These are phyloP conservation scores for Aptenodytes forsteri DNA, from an alignment of 2,113 vertebrate genomes.

Conservation along the genomic window DNA sequence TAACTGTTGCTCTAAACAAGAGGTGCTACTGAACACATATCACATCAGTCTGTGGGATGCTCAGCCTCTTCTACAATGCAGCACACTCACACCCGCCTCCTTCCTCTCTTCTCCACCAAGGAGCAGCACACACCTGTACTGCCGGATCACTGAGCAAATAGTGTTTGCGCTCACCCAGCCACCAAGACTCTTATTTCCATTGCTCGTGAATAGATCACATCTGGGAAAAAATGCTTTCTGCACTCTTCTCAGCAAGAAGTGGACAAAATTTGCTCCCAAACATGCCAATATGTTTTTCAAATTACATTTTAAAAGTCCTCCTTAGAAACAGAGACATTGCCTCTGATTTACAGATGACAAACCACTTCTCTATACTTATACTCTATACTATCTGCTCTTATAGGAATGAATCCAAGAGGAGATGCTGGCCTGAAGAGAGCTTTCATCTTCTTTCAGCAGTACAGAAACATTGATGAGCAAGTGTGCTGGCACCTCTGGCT, in stretches of 20 bases:
- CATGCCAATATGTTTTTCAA: background rate
- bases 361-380: background rate
- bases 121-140: background rate
- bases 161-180: background rate
- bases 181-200: background rate
- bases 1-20: background rate
- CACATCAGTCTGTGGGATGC: background rate
- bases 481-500: background rate
- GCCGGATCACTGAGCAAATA: fast-evolving
- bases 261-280: background rate
- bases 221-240: background rate
- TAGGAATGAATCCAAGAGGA: background rate
- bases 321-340: background rate
- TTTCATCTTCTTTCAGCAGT: background rate
- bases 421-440: background rate
- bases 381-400: background rate
- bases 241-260: background rate
- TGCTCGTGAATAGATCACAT: background rate
- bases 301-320: background rate
- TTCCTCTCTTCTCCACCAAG: background rate
- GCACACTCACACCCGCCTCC: background rate
- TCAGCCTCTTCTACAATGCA: background rate
- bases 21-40: background rate
- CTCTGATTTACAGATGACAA: background rate
- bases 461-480: background rate